Conservation (phyloP, 2,888 invertebrate species). For the Heteromyza rotundicornis region DNA sequence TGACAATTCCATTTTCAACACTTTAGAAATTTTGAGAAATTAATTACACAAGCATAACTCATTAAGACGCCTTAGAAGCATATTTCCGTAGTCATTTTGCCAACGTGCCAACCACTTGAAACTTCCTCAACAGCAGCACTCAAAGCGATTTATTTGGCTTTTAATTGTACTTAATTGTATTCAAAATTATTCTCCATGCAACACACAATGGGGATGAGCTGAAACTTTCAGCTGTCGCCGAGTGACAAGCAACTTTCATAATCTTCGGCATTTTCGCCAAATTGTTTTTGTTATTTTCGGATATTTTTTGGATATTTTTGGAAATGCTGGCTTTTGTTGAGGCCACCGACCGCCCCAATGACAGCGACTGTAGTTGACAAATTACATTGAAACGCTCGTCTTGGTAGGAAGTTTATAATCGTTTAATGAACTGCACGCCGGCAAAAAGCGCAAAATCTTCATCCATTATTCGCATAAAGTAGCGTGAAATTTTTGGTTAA, state of each 20-base stretch:
- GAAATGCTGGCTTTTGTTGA: background rate
- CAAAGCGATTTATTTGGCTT: slow-evolving; percentile 4
- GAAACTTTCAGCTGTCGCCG: background rate
- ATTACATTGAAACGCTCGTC: slow-evolving; percentile 16
- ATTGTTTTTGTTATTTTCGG: too few species aligned
- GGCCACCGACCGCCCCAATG: background rate
- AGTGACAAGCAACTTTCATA: background rate
- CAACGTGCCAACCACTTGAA: too few species aligned
- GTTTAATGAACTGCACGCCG: slow-evolving; percentile 20
- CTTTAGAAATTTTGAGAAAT: too few species aligned
- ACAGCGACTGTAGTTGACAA: slow-evolving; percentile 20
- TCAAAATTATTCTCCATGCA: slow-evolving; percentile 35
- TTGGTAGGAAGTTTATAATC: slow-evolving; percentile 11
- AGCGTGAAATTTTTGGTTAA: background rate
- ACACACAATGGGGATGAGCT: slow-evolving; percentile 22
- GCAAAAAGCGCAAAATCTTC: slow-evolving; percentile 19
- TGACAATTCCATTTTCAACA: too few species aligned
- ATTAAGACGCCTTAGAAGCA: too few species aligned
- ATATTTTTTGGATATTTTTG: too few species aligned
- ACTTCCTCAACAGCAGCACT: background rate
- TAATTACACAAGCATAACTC: too few species aligned
- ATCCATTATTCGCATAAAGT: background rate
- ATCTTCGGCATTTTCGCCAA: too few species aligned
- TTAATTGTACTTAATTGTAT: slow-evolving; percentile 38
- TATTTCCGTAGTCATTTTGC: too few species aligned